Percentiles rank a stretch among this genome's conserved stretches.
These are phyloP conservation scores for Athetis lepigone DNA, from an alignment of 2,888 invertebrate genomes.

Conservation along the genomic window DNA sequence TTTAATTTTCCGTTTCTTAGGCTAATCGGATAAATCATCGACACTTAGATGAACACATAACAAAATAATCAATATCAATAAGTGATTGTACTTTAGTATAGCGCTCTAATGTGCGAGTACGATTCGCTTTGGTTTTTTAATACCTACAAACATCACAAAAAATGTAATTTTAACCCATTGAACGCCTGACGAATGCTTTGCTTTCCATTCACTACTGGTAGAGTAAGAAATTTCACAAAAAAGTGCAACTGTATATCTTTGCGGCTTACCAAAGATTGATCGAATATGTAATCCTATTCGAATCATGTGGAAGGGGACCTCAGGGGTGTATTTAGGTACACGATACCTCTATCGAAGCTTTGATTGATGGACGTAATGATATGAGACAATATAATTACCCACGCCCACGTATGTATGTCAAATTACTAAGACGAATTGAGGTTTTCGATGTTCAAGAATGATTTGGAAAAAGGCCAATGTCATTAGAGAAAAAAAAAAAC, in stretches of 20 bases:
- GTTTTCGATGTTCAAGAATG: neutral
- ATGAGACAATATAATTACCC: constrained; percentile 47
- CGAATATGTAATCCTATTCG: constrained; percentile 52
- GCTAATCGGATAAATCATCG: too few species aligned
- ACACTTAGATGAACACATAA: too few species aligned
- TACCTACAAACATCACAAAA: too few species aligned
- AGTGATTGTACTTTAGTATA: too few species aligned
- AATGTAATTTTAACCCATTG: too few species aligned
- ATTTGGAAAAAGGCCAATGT: neutral
- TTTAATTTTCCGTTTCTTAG: too few species aligned
- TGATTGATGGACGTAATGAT: constrained; percentile 62
- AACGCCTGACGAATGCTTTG: too few species aligned
- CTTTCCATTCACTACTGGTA: neutral
- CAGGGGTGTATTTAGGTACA: constrained; percentile 62
- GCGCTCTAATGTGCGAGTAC: too few species aligned
- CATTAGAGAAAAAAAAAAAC: too few species aligned
- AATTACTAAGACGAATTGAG: constrained; percentile 27
- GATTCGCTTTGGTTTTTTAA: too few species aligned
- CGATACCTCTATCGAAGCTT: constrained; percentile 39
- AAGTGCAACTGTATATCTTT: constrained; percentile 30
- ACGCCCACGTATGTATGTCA: constrained; percentile 28
- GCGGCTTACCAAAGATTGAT: constrained; percentile 57
- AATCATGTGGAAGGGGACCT: constrained; percentile 57
- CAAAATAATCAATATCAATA: too few species aligned
- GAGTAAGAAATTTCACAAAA: constrained; percentile 6